phyloP scores from a whole-genome alignment of 2,797 vertebrate species.

The Acrossocheilus wenchowensis region DNA sequence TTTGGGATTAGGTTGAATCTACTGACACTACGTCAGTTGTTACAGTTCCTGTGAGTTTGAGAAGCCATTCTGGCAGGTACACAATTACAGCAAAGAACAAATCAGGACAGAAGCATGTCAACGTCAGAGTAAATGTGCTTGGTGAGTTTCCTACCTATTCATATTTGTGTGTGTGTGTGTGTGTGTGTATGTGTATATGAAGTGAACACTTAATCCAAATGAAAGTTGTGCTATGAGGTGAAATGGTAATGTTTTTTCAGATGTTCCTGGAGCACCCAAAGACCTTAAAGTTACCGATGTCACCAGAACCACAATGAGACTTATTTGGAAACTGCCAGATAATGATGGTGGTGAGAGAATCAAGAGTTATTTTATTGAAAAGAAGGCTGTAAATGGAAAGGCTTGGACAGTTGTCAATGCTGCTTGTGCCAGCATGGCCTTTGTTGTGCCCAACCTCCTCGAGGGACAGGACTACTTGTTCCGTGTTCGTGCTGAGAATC shows the following conservation, averaged over 20 bases:
- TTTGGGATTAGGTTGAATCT: constrained; percentile 83
- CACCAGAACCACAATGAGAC: constrained; percentile 89
- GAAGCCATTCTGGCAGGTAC: constrained; percentile 93
- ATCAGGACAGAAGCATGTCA: constrained; percentile 93
- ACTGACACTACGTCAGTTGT: constrained; percentile 88
- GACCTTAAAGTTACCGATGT: constrained; percentile 94
- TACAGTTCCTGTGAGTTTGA: constrained; percentile 85
- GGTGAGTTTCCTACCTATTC: constrained; percentile 76
- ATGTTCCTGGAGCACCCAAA: constrained; percentile 87
- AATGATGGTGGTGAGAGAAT: constrained; percentile 98
- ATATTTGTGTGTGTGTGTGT: not conserved
- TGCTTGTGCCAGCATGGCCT: constrained; percentile 91
- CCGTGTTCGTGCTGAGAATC: constrained; percentile 94
- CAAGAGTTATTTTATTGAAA: constrained; percentile 96
- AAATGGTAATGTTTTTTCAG: constrained; percentile 61
- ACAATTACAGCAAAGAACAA: constrained; percentile 98
- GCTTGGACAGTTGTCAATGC: constrained; percentile 94
- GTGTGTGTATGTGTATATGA: no score
- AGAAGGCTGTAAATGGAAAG: constrained; percentile 89
- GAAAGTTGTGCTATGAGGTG: not conserved
- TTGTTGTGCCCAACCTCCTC: constrained; percentile 90
- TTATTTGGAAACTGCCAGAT: constrained; percentile 97
- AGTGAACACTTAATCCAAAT: not conserved
- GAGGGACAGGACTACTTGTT: constrained; percentile 95
- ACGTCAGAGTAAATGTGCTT: constrained; percentile 91